A percentile compares a stretch with the other conserved stretches of the same genome.
phyloP scores from a whole-genome alignment of 2,888 invertebrate genomes.

The Phorcus lineatus region DNA sequence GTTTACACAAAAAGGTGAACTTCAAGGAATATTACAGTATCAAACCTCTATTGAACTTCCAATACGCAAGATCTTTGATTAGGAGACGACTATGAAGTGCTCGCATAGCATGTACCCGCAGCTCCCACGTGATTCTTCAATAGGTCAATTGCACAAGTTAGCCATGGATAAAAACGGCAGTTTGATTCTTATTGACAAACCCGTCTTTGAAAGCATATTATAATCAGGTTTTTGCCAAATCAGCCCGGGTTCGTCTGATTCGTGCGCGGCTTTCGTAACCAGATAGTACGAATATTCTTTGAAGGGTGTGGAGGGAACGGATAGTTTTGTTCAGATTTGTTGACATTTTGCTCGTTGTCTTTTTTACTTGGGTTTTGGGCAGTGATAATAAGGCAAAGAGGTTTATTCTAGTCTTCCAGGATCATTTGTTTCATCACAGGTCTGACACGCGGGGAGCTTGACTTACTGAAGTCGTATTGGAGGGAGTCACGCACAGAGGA shows the following conservation, averaged over 20 bases:
- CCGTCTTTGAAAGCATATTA: slow-evolving; percentile 7
- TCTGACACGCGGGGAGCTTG: neutral
- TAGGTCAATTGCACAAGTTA: neutral
- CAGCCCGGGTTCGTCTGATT: neutral
- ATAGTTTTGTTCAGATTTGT: neutral
- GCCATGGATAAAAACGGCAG: neutral
- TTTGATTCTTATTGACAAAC: too few relatives aligned
- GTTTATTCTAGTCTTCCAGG: neutral
- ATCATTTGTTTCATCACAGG: slow-evolving; percentile 14
- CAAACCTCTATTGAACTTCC: too few relatives aligned
- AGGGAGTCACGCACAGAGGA: slow-evolving; percentile 19
- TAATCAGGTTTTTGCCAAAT: neutral
- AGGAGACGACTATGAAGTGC: too few relatives aligned
- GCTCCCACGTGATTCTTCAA: neutral
- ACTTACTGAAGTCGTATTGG: neutral
- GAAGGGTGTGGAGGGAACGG: neutral
- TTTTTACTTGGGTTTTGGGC: neutral
- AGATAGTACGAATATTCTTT: neutral
- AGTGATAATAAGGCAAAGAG: neutral
- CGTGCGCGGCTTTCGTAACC: neutral
- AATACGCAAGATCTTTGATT: too few relatives aligned
- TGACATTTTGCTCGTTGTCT: neutral
- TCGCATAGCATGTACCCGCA: neutral
- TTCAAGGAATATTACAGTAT: too few relatives aligned
- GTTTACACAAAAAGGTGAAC: too few relatives aligned